Percentiles rank a stretch among this genome's conserved stretches.
Evolutionary conservation across 2,888 invertebrate genomes (phyloP).

Genomic region (Hemicrepidius hirtus): DNA sequence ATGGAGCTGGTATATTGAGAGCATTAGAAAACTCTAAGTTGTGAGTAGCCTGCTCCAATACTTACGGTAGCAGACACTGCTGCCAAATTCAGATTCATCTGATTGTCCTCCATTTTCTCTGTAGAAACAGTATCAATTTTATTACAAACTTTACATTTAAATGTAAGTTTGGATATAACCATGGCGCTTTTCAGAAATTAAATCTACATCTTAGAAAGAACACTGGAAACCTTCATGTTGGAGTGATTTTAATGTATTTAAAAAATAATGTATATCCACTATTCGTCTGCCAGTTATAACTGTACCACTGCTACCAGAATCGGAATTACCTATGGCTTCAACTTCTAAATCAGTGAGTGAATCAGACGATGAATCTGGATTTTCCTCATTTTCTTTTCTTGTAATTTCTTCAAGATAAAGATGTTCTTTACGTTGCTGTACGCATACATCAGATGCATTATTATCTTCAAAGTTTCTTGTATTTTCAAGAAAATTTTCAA

Average conservation of each 20-base stretch:
- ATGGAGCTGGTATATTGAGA: background rate
- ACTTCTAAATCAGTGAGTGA: background rate
- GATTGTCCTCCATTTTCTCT: background rate
- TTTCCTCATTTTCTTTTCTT: background rate
- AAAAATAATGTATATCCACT: background rate
- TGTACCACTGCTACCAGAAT: background rate
- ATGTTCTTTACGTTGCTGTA: background rate
- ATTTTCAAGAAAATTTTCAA: background rate
- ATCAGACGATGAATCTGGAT: background rate
- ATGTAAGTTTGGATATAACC: no score
- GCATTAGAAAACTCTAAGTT: background rate
- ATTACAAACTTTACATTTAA: no score
- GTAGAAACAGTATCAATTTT: no score
- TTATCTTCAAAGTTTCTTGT: no score
- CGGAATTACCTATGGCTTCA: background rate
- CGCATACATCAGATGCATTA: background rate
- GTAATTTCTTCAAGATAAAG: background rate
- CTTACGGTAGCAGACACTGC: no score
- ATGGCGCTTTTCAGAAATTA: slow-evolving; percentile 1
- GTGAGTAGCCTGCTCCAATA: no score
- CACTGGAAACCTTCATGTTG: background rate
- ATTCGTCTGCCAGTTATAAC: background rate
- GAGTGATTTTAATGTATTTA: background rate
- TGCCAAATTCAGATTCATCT: no score
- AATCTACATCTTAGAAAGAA: background rate